These are phyloP conservation scores for Styela clava DNA, from an alignment of 23 tunicate species.

Conservation along the genomic window DNA sequence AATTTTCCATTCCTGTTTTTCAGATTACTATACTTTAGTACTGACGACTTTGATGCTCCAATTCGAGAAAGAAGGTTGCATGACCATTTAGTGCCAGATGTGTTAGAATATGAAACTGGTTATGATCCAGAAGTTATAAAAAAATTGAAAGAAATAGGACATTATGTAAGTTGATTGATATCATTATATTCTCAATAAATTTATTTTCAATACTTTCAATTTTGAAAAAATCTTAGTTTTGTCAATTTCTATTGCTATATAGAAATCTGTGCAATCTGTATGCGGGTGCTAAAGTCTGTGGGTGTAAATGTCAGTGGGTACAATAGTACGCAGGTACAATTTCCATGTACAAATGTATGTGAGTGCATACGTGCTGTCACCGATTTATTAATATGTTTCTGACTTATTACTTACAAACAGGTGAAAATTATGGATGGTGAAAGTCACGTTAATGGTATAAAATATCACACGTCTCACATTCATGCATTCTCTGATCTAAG, in stretches of 20 bases:
- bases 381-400: too few relatives aligned
- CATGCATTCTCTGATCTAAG: conserved; percentile 86
- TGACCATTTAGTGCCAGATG: conserved; percentile 57
- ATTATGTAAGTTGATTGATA: conserved; percentile 67
- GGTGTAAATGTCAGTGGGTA: too few relatives aligned
- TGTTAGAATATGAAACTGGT: conserved; percentile 44
- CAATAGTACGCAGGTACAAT: too few relatives aligned
- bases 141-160: conserved; percentile 45
- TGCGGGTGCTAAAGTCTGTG: too few relatives aligned
- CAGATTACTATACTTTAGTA: conserved; percentile 77
- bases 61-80: conserved; percentile 51
- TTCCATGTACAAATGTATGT: too few relatives aligned
- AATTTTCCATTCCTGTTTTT: too few relatives aligned
- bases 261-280: too few relatives aligned
- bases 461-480: conserved; percentile 79
- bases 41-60: conserved; percentile 77
- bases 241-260: neutral
- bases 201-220: neutral
- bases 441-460: conserved; percentile 63
- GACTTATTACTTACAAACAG: neutral
- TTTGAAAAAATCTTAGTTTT: too few relatives aligned
- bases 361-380: too few relatives aligned
- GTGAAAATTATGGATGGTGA: neutral
- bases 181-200: neutral
- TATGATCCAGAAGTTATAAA: conserved; percentile 44